Base-by-base conservation (phyloP, 2,797 vertebrate species). In the Brachyrhaphis roseni region DNA sequence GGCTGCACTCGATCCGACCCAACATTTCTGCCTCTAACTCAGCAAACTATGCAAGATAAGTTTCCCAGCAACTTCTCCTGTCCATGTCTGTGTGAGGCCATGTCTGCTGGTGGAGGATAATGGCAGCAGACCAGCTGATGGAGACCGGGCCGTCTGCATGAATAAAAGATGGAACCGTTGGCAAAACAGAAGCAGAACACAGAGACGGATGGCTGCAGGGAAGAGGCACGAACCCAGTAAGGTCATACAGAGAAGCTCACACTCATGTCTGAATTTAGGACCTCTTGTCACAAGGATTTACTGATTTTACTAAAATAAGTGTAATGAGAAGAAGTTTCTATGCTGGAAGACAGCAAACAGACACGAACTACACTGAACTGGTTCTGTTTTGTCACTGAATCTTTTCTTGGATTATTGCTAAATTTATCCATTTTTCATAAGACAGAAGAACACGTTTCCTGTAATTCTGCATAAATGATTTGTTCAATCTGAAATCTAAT, bases 151-250 rank as follows among this genome's bases (percentile, higher is more conserved):
- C 2, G 20, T 46, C 57, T 34, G 46, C 49, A 88, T 81, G 80
- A 88, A 86, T 86, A 81, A 86, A 82, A 78, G 74, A 86, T 84
- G 62, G 51, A 76, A 68, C 51, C 36, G 5, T 18, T 59, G 31
- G 16, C 34, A 16, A 75, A 81, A 78, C 66, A 47, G 11, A 70
- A 68, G 4, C 20, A 34, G 46, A 76, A 36, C 53, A 28, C 6
- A 49, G 72, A 84, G 68, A 78, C 0, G 16, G 20, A 73, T 18
- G 31, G 26, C 74, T 41, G 39, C 49, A 77, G 78, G 66, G 57
- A 46, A 43, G 73, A 26, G 66, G 55, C 15, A 39, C 18, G 15
- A 72, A 75, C 49, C 79, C 66, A 41, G 39, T n/a, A 2, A 68
- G 36, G 64, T 68, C 36, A 26, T 0, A 41, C 11, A 12, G 18